Conservation (phyloP, 1,140 invertebrate genomes). For the Coenobita brevimanus region DNA sequence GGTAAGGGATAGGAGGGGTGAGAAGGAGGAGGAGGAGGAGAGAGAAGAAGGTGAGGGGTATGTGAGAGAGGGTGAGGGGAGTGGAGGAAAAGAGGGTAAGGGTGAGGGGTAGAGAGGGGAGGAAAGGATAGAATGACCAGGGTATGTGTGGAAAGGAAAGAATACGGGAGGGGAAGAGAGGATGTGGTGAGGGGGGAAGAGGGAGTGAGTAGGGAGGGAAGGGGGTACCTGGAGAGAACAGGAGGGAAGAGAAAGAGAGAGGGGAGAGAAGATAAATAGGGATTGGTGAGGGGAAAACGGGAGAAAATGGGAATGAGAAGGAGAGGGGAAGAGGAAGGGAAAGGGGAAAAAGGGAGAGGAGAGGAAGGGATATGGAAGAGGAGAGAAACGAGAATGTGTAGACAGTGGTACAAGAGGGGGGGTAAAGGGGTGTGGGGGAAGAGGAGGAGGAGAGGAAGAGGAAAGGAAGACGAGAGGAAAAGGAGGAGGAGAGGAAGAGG, state of each 20-base stretch:
- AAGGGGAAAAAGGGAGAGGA: not conserved
- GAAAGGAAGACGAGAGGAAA: not conserved
- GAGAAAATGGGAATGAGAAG: not conserved
- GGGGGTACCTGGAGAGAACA: not conserved
- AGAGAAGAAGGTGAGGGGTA: too few species aligned
- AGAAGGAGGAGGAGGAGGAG: too few species aligned
- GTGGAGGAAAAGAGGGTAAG: not conserved
- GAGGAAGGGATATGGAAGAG: not conserved
- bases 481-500: not conserved
- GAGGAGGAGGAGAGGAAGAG: not conserved
- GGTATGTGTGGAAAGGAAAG: too few species aligned
- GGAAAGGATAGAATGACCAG: not conserved
- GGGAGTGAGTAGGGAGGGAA: not conserved
- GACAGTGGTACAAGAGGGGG: not conserved
- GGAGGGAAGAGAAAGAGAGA: not conserved
- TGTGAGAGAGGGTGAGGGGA: too few species aligned
- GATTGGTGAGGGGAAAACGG: not conserved
- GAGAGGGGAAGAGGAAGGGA: not conserved
- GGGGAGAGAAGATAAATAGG: not conserved
- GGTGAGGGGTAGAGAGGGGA: not conserved
- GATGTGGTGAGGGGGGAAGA: not conserved
- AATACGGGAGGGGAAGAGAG: not conserved
- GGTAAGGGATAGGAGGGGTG: too few species aligned
- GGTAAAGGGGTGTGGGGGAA: not conserved
- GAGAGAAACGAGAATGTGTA: not conserved